Conservation (phyloP, 1,140 invertebrate genomes). For the Drosophila lacteicornis region DNA sequence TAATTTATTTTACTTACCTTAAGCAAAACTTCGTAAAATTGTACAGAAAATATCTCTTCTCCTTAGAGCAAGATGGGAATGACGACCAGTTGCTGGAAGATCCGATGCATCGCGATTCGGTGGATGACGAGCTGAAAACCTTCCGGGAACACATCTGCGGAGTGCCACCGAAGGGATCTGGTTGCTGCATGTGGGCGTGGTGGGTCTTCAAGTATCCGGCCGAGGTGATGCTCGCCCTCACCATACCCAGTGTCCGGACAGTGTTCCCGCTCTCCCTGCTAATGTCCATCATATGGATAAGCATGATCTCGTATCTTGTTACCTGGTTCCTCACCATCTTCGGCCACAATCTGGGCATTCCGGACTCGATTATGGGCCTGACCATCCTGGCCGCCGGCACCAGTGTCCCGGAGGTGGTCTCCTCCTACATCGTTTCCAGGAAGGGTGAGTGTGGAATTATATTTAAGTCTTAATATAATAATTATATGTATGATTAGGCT, state of each 20-base stretch:
- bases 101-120: conserved; percentile 34
- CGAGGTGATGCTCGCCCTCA: conserved; percentile 45
- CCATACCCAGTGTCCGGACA: conserved; percentile 52
- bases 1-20: no score
- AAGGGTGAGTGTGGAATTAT: conserved; percentile 85
- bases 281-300: conserved; percentile 95
- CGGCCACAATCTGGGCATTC: conserved; percentile 90
- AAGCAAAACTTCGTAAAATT: no score
- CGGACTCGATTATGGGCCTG: conserved; percentile 92
- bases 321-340: conserved; percentile 97
- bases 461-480: no score
- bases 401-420: conserved; percentile 93
- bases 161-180: not conserved
- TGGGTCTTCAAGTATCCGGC: conserved; percentile 54
- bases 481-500: conserved; percentile 77
- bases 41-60: no score
- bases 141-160: conserved; percentile 36
- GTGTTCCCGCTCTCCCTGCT: conserved; percentile 89
- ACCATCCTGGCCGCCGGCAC: conserved; percentile 90
- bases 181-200: conserved; percentile 23
- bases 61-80: not conserved
- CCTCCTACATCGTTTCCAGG: conserved; percentile 91
- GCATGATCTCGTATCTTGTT: conserved; percentile 92
- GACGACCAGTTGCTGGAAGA: conserved; percentile 18
- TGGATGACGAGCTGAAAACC: conserved; percentile 1